Percentiles rank a stretch among this genome's conserved stretches.
These are phyloP conservation scores for Hippocampus comes DNA, from an alignment of 2,113 vertebrate genomes.

Conservation along the genomic window DNA sequence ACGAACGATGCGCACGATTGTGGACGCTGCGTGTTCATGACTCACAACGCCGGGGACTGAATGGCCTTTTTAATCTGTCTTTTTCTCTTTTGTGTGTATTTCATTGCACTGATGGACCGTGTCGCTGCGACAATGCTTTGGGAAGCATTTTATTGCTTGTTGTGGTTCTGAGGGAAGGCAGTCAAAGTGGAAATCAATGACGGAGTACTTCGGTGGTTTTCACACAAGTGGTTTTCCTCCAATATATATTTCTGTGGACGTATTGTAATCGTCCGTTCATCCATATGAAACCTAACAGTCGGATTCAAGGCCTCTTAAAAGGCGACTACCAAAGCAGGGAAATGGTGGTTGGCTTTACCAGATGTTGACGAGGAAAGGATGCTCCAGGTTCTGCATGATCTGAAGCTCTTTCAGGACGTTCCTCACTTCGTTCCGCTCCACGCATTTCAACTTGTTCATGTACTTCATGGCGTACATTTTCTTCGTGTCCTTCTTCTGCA, in stretches of 20 bases:
- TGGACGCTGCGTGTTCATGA: slow-evolving; percentile 5
- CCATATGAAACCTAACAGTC: not conserved
- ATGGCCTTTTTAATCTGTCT: slow-evolving; percentile 7
- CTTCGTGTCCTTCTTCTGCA: slow-evolving; percentile 97
- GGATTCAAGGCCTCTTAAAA: not conserved
- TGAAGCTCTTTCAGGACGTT: slow-evolving; percentile 97
- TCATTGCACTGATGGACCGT: slow-evolving; percentile 13
- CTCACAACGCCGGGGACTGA: slow-evolving; percentile 3
- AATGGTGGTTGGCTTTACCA: slow-evolving; percentile 79
- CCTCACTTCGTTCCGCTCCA: slow-evolving; percentile 94
- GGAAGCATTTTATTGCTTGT: slow-evolving; percentile 4
- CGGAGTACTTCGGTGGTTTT: slow-evolving; percentile 3
- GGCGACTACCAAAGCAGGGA: not conserved
- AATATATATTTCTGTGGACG: not conserved
- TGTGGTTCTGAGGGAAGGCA: slow-evolving; percentile 2
- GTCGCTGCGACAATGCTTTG: slow-evolving; percentile 17
- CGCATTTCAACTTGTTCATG: slow-evolving; percentile 95
- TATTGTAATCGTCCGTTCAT: not conserved
- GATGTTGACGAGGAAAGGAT: slow-evolving; percentile 94
- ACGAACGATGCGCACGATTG: slow-evolving; percentile 14
- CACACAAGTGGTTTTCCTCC: slow-evolving; percentile 5
- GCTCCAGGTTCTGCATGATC: slow-evolving; percentile 96
- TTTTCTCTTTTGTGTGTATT: not conserved
- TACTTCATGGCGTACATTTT: slow-evolving; percentile 99
- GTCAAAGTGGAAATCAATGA: slow-evolving; percentile 9